phyloP scores from a whole-genome alignment of 2,113 vertebrate genomes.

The Hipposideros armiger region DNA sequence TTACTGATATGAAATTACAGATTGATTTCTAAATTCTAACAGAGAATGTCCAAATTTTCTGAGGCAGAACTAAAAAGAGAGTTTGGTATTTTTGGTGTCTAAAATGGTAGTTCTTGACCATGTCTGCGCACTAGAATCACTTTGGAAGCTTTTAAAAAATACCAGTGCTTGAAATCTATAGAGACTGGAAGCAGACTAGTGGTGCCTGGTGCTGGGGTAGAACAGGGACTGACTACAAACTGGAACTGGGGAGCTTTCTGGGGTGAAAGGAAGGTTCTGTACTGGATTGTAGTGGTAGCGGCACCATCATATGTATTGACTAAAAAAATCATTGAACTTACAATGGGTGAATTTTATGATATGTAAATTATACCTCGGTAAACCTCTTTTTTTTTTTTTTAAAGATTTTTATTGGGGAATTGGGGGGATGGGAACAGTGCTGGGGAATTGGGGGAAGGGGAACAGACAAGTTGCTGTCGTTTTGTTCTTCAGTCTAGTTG shows the following conservation, averaged over 20 bases:
- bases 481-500: too few relatives aligned
- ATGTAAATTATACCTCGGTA: background rate
- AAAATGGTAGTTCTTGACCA: background rate
- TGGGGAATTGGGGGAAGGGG: too few relatives aligned
- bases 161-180: background rate
- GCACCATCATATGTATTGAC: background rate
- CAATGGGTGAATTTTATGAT: background rate
- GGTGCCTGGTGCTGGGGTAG: background rate
- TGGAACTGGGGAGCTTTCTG: background rate
- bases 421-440: too few relatives aligned
- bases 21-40: slow-evolving; percentile 27
- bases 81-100: background rate
- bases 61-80: slow-evolving; percentile 37
- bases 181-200: background rate
- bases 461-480: too few relatives aligned
- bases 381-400: slow-evolving; percentile 13
- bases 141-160: background rate
- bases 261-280: background rate
- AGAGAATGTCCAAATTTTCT: background rate
- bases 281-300: background rate
- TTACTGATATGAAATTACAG: slow-evolving; percentile 38
- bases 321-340: background rate
- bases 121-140: background rate
- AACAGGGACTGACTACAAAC: background rate
- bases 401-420: too few relatives aligned